Base-by-base conservation (phyloP, 2,888 invertebrate genomes). In the Tiliacea citrago region DNA sequence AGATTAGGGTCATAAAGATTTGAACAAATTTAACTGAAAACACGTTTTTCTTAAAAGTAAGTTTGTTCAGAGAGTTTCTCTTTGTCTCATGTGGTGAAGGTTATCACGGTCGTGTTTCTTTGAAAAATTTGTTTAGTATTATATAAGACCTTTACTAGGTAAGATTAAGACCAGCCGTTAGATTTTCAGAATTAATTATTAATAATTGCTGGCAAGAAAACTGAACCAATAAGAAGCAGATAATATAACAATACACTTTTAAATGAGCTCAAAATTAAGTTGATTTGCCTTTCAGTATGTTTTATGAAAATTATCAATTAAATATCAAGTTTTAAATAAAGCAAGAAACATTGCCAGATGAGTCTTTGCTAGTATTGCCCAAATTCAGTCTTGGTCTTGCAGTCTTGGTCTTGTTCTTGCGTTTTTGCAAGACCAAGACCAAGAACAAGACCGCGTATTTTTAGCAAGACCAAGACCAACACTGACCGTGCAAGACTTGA, bases 1-100 rank as follows among this genome's bases (percentile, higher is more conserved):
- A 58, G 29, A 47, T 69, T 47, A 12, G 13, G 62, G 53, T 62
- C 9, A 57, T 63, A 72, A 65, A 81, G 77, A n/a, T 13, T 65
- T 42, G 49, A 29, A 51, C 39, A 70, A 63, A 70, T 74, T n/a
- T 42, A 42, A n/a, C n/a, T 58, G 13, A 12, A 42, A 53, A 66
- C 12, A 51, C 5, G 12, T 57, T 74, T 74, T 60, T 58, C 57
- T 68, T 49, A 16, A 53, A 69, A 70, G n/a, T n/a, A n/a, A n/a
- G n/a, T n/a, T n/a, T n/a, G n/a, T n/a, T 81, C 70, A 21, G 47
- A 16, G 29, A 53, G 10, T 8, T 21, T 35, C 7, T 24, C 24
- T 39, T 29, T 53, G 16, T 53, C n/a, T 71, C 47, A 45, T 57
- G 16, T 65, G 66, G 42, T 49, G n/a, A 47, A 55, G 49, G 21